phyloP scores from a whole-genome alignment of 2,888 invertebrate genomes.

The Standfussiana lucernea region DNA sequence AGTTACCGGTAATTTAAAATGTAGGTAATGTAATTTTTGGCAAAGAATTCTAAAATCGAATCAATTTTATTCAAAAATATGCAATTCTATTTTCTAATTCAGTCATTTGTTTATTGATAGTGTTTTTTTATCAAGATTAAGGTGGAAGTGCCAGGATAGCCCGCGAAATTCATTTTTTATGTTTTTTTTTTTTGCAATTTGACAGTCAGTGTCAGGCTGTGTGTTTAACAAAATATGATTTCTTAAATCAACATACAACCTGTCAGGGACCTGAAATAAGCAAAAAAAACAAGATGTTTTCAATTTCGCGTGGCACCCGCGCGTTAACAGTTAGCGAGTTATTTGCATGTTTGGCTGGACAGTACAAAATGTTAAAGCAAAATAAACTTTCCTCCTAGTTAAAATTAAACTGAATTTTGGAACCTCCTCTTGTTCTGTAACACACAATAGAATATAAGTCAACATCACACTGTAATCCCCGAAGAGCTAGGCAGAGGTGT shows the following conservation, averaged over 20 bases:
- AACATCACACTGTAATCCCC: not conserved
- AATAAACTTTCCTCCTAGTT: not conserved
- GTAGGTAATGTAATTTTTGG: not conserved
- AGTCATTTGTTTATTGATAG: not conserved
- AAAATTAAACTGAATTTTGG: not conserved
- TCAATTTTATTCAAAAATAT: not conserved
- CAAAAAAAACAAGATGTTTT: too few species aligned
- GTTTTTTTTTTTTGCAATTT: too few species aligned
- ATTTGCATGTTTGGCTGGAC: not conserved
- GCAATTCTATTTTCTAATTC: not conserved
- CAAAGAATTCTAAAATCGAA: not conserved
- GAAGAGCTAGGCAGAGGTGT: not conserved
- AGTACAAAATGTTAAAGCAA: not conserved
- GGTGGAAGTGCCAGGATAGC: too few species aligned
- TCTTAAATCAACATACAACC: too few species aligned
- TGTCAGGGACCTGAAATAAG: too few species aligned
- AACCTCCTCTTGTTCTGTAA: not conserved
- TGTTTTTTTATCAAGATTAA: not conserved
- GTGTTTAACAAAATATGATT: too few species aligned
- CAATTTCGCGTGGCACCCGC: too few species aligned
- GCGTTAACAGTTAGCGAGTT: too few species aligned
- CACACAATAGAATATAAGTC: not conserved
- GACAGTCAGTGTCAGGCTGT: too few species aligned
- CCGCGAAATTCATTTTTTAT: too few species aligned
- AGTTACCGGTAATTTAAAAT: not conserved